A percentile compares a stretch with the other conserved stretches of the same genome.
Evolutionary conservation across 2,888 invertebrate genomes (phyloP).

Genomic region (Eurytoma adleriae): DNA sequence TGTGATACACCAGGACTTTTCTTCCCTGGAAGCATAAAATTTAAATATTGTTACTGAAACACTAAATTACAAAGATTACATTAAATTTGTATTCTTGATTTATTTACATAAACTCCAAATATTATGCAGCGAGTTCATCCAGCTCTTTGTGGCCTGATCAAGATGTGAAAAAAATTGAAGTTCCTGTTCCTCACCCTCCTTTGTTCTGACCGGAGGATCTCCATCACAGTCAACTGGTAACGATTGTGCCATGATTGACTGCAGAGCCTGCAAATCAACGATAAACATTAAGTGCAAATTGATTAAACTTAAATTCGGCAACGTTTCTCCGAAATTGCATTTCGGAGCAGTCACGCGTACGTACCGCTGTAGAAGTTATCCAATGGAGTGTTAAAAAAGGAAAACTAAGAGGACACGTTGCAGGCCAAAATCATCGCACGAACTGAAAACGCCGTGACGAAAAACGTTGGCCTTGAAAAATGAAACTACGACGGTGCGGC

Average conservation of each 20-base stretch:
- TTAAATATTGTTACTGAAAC: neutral
- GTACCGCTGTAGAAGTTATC: neutral
- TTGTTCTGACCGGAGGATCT: conserved; percentile 28
- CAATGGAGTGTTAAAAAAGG: too few relatives aligned
- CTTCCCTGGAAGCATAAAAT: conserved; percentile 74
- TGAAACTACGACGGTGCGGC: neutral
- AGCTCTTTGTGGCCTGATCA: conserved; percentile 67
- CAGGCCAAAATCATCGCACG: neutral
- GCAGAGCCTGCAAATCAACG: conserved; percentile 10
- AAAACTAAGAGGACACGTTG: neutral
- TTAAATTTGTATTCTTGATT: neutral
- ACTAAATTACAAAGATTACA: neutral
- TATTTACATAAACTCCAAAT: conserved; percentile 70
- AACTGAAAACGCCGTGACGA: neutral
- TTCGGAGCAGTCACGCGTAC: too few relatives aligned
- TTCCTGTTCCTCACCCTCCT: conserved; percentile 53
- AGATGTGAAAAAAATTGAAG: conserved; percentile 63
- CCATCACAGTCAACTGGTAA: conserved; percentile 12
- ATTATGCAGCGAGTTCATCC: conserved; percentile 68
- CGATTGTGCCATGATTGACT: conserved; percentile 37
- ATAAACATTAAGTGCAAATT: neutral
- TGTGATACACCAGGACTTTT: conserved; percentile 78
- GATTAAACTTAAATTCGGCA: too few relatives aligned
- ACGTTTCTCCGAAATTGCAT: too few relatives aligned
- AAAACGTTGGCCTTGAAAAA: conserved; percentile 23